Evolutionary conservation across 2,888 invertebrate species (phyloP).

Genomic region (Archaeoteleia sp.): DNA sequence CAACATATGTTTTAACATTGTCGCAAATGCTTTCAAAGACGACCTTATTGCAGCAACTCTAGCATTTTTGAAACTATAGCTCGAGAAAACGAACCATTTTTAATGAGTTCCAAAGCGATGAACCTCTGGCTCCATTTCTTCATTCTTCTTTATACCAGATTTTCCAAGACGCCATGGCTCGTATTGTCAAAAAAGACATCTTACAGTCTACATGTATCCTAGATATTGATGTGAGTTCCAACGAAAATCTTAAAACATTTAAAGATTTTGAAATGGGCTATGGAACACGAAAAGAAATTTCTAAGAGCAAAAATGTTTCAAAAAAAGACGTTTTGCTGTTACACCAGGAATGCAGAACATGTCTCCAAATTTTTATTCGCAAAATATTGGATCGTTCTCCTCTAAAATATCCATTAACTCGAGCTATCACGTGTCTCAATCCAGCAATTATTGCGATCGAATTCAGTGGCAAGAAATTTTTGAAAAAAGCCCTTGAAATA

Average conservation of each 20-base stretch:
- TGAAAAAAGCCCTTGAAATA: too few relatives aligned
- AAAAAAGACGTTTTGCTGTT: too few relatives aligned
- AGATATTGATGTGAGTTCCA: constrained; percentile 1
- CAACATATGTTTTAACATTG: constrained; percentile 28
- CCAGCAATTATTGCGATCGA: constrained; percentile 7
- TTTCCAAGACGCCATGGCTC: constrained; percentile 19
- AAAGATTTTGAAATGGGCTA: constrained; percentile 17
- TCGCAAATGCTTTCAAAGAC: constrained; percentile 19
- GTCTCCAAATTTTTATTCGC: too few relatives aligned
- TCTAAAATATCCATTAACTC: constrained; percentile 23
- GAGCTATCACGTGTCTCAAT: constrained; percentile 11
- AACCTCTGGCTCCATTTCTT: constrained; percentile 43
- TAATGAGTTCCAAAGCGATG: constrained; percentile 48
- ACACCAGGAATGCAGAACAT: constrained; percentile 24
- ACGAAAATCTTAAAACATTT: neutral
- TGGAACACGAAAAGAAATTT: constrained; percentile 1
- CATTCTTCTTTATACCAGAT: constrained; percentile 14
- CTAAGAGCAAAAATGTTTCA: constrained; percentile 18
- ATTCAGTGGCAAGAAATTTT: too few relatives aligned
- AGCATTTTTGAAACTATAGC: constrained; percentile 44
- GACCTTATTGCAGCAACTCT: constrained; percentile 35
- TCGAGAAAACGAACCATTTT: constrained; percentile 44
- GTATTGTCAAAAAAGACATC: constrained; percentile 30
- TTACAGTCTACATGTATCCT: neutral
- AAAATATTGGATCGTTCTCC: constrained; percentile 27